These are phyloP conservation scores for Arbacia lixula DNA, from an alignment of 53 echinoderm and acorn worm species.

Conservation along the genomic window DNA sequence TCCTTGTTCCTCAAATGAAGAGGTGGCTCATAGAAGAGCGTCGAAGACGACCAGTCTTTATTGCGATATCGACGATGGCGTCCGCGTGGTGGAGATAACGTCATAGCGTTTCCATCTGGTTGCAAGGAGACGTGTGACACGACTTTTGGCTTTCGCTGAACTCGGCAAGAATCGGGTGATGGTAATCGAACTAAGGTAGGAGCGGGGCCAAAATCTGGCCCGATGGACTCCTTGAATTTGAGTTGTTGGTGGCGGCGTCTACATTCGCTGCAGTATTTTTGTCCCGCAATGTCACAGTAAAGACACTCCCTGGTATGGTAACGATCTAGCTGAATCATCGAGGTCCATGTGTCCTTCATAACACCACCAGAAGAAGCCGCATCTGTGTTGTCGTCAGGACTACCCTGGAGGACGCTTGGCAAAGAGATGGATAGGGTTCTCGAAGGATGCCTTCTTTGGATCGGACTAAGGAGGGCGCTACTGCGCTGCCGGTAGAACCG, in stretches of 20 bases:
- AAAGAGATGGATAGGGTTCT: neutral
- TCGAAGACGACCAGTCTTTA: neutral
- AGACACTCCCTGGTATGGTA: slow-evolving; percentile 49
- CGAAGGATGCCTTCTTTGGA: neutral
- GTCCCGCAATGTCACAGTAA: slow-evolving; percentile 63
- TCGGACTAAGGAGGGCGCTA: slow-evolving; percentile 39
- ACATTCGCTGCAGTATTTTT: slow-evolving; percentile 61
- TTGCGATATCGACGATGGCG: neutral
- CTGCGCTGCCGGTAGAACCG: slow-evolving; percentile 59
- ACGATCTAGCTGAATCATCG: slow-evolving; percentile 2
- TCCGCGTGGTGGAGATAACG: no score
- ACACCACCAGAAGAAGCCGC: neutral
- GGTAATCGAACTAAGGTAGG: no score
- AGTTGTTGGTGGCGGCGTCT: slow-evolving; percentile 26
- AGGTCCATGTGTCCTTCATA: neutral
- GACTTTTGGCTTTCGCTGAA: no score
- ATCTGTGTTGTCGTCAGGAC: neutral
- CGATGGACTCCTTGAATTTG: neutral
- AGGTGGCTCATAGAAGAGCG: neutral
- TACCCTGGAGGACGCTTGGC: slow-evolving; percentile 5
- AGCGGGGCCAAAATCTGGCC: no score
- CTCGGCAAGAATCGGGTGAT: no score
- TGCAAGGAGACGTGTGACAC: no score
- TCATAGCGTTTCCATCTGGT: no score
- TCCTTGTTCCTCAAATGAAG: neutral